phyloP scores from a whole-genome alignment of 2,888 invertebrate genomes.

The Sericinus montela region DNA sequence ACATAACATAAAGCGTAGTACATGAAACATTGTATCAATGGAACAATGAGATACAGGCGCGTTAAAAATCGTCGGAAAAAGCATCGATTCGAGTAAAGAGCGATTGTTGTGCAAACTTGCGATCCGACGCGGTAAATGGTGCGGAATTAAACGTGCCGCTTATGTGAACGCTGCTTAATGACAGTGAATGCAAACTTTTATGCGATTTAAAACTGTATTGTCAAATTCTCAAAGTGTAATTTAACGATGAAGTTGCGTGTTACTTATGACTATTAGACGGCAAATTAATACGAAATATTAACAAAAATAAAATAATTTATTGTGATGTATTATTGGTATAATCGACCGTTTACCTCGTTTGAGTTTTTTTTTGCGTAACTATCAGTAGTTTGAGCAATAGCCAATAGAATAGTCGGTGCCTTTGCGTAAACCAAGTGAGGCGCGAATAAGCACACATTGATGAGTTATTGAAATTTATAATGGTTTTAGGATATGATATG shows the following conservation, averaged over 20 bases:
- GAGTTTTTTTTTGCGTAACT: constrained; percentile 25
- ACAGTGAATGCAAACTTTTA: constrained; percentile 51
- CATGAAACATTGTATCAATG: constrained; percentile 46
- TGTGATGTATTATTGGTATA: constrained; percentile 30
- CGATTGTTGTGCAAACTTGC: constrained; percentile 73
- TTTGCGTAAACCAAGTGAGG: constrained; percentile 64
- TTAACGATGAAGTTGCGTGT: constrained; percentile 6
- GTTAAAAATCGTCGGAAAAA: constrained; percentile 68
- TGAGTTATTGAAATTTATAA: constrained; percentile 39
- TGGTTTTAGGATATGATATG: constrained; percentile 61
- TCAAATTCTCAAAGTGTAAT: not conserved
- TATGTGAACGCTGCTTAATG: constrained; percentile 73
- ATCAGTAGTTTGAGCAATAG: constrained; percentile 31
- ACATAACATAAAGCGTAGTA: constrained; percentile 43
- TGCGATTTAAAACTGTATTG: constrained; percentile 21
- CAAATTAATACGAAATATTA: constrained; percentile 2
- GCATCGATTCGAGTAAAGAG: constrained; percentile 67
- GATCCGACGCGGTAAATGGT: constrained; percentile 74
- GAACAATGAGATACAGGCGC: constrained; percentile 55
- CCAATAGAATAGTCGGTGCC: constrained; percentile 44
- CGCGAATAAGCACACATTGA: constrained; percentile 50
- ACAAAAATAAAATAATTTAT: constrained; percentile 31
- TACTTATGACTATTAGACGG: constrained; percentile 13
- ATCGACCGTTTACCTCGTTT: constrained; percentile 38
- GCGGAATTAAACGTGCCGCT: constrained; percentile 63